Evolutionary conservation across 2,113 vertebrate genomes (phyloP).

Genomic region (Corythornis cristatus): DNA sequence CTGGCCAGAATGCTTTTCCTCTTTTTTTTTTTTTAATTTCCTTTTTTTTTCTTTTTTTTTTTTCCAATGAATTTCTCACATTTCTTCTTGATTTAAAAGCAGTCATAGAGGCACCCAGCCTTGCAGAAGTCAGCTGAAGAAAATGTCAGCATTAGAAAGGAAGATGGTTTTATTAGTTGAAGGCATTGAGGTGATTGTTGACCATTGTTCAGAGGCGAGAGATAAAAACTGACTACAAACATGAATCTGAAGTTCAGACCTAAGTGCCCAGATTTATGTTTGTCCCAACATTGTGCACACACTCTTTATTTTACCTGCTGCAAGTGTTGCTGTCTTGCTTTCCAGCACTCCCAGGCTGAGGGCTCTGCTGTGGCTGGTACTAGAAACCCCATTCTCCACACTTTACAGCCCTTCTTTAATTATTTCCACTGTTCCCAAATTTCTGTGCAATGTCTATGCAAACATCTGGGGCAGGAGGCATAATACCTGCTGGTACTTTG

Average conservation of each 20-base stretch:
- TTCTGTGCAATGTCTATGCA: neutral
- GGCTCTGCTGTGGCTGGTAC: neutral
- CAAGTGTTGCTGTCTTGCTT: neutral
- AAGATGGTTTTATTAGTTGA: neutral
- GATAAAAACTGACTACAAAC: constrained; percentile 3
- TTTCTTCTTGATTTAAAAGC: constrained; percentile 37
- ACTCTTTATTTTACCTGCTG: neutral
- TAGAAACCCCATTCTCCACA: neutral
- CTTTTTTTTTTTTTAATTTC: no score
- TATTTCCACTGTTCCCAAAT: neutral
- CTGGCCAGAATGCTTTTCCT: neutral
- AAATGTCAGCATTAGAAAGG: neutral
- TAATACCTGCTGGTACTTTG: neutral
- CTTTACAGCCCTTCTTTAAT: neutral
- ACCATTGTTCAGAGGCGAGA: neutral
- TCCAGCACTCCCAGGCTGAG: neutral
- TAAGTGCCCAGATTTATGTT: neutral
- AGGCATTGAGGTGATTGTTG: neutral
- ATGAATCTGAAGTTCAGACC: neutral
- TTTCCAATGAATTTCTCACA: neutral
- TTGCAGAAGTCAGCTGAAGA: neutral
- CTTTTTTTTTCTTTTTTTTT: neutral
- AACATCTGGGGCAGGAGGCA: neutral
- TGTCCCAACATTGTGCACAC: neutral
- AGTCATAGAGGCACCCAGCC: neutral